A percentile compares a stretch with the other conserved stretches of the same genome.
Evolutionary conservation across 2,113 vertebrate species (phyloP).

Genomic region (Eurypyga helias): DNA sequence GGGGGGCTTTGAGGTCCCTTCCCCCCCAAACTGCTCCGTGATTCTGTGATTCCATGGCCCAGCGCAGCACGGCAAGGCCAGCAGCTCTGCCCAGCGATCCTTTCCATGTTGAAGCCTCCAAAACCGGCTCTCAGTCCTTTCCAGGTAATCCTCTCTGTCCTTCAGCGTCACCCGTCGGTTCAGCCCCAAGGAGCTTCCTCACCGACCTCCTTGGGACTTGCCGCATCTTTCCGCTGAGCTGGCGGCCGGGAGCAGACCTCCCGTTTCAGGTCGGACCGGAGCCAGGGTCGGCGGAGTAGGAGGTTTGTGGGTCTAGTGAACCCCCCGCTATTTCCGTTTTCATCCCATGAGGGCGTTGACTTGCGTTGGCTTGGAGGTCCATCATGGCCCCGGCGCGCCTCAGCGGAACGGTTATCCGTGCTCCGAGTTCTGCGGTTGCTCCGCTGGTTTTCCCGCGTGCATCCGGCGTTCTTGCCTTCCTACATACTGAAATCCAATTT

Average conservation of each 20-base stretch:
- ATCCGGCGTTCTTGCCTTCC: rapidly evolving
- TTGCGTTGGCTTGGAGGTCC: not conserved
- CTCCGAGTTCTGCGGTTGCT: rapidly evolving
- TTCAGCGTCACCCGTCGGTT: not conserved
- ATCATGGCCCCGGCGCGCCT: not conserved
- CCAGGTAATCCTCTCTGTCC: not conserved
- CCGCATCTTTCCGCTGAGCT: not conserved
- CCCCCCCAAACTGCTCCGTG: too few species aligned
- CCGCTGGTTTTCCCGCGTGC: rapidly evolving
- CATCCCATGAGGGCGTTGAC: not conserved
- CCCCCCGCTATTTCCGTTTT: too few species aligned
- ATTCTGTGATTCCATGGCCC: not conserved
- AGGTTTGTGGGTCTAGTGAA: not conserved
- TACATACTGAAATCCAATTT: not conserved
- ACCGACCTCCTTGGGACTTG: not conserved
- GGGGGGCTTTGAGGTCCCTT: too few species aligned
- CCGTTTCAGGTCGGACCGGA: not conserved
- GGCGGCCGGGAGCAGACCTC: not conserved
- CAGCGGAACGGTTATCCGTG: not conserved
- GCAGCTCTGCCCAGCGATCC: not conserved
- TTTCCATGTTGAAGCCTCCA: rapidly evolving
- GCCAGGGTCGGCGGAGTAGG: rapidly evolving
- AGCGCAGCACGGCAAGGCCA: not conserved
- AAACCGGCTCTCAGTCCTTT: not conserved
- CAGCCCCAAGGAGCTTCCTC: not conserved